Evolutionary conservation across 1,140 invertebrate species (phyloP).

Genomic region (Halesus radiatus): DNA sequence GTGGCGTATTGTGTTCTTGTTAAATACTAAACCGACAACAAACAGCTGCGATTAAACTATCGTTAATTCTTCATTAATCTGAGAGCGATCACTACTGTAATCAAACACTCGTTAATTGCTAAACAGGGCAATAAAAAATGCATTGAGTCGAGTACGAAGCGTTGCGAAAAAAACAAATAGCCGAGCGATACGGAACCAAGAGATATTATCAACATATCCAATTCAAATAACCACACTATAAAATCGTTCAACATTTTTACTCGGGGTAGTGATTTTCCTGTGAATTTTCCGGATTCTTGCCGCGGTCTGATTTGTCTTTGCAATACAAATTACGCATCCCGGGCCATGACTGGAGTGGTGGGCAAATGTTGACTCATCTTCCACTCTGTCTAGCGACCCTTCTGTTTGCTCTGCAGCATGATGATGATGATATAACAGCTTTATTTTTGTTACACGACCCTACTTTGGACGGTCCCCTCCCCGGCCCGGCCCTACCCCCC

Average conservation of each 20-base stretch:
- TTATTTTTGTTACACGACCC: constrained; percentile 44
- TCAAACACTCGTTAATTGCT: too few relatives aligned
- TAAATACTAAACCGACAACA: too few relatives aligned
- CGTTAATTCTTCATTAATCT: too few relatives aligned
- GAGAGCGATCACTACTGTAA: too few relatives aligned
- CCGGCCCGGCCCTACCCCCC: background rate
- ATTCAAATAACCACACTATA: too few relatives aligned
- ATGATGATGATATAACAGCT: constrained; percentile 47
- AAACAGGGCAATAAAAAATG: too few relatives aligned
- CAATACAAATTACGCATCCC: constrained; percentile 49
- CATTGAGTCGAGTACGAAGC: too few relatives aligned
- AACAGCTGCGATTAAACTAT: too few relatives aligned
- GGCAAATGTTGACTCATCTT: constrained; percentile 53
- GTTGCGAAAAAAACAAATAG: too few relatives aligned
- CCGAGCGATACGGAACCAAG: too few relatives aligned
- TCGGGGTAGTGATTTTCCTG: background rate
- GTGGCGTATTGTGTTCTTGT: too few relatives aligned
- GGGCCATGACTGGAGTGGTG: constrained; percentile 37
- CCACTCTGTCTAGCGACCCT: constrained; percentile 29
- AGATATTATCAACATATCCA: too few relatives aligned
- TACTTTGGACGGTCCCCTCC: background rate
- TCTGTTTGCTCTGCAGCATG: constrained; percentile 46
- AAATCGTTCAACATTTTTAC: background rate
- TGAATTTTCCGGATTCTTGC: background rate
- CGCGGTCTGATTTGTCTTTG: constrained; percentile 7